Conservation (phyloP, 2,888 invertebrate species). For the Caenorhabditis angaria region DNA sequence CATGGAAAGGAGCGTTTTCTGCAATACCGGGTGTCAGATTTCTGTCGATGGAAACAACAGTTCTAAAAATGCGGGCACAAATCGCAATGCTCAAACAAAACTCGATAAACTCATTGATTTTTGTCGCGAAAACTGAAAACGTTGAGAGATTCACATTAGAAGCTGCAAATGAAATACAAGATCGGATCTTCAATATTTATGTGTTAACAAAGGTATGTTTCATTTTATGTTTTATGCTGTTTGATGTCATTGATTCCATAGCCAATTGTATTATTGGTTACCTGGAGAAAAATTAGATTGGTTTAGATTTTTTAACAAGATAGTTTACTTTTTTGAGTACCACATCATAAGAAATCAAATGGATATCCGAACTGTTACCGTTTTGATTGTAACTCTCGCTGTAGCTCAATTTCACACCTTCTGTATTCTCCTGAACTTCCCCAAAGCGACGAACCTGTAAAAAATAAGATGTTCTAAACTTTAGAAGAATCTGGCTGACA, state of each 20-base stretch:
- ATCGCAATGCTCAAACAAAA: conserved; percentile 39
- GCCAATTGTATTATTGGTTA: background rate
- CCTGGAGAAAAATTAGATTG: background rate
- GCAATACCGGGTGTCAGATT: conserved; percentile 46
- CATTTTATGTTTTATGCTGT: background rate
- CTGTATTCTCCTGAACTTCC: background rate
- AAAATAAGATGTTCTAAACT: background rate
- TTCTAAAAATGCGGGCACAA: conserved; percentile 43
- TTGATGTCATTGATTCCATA: background rate
- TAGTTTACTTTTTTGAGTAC: background rate
- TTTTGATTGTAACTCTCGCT: background rate
- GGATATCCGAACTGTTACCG: background rate
- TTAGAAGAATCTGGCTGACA: no score
- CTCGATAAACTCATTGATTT: conserved; percentile 55
- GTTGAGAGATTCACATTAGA: conserved; percentile 60
- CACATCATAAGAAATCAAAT: background rate
- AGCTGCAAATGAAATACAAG: conserved; percentile 28
- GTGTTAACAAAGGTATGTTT: conserved; percentile 39
- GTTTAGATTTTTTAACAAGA: background rate
- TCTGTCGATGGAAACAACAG: conserved; percentile 47
- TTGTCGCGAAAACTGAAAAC: conserved; percentile 64
- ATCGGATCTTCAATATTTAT: conserved; percentile 39
- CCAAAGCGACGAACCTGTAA: background rate
- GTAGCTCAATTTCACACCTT: background rate
- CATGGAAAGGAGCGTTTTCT: conserved; percentile 55